Percentiles rank a stretch among this genome's conserved stretches.
phyloP scores from a whole-genome alignment of 92 coral and sea anemone genomes.

The Epizoanthus rinbou region DNA sequence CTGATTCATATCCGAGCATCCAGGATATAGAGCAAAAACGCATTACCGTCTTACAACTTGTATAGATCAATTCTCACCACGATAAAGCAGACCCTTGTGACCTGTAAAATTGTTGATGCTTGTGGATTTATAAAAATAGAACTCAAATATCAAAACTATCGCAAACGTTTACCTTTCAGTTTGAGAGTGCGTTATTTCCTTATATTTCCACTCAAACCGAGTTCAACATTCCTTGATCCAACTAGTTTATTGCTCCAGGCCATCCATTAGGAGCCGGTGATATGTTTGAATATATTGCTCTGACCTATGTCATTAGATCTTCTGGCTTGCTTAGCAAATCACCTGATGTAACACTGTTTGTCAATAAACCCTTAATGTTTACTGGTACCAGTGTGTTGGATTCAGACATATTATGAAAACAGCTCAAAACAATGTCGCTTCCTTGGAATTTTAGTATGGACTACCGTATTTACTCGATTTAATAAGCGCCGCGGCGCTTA shows the following conservation, averaged over 20 bases:
- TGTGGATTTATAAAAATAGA: neutral
- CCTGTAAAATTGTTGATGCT: slow-evolving; percentile 41
- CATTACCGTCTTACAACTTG: neutral
- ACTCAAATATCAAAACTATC: slow-evolving; percentile 13
- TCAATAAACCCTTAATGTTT: neutral
- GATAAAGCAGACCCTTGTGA: neutral
- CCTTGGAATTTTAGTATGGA: too few species aligned
- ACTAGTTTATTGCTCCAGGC: neutral
- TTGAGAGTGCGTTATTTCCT: neutral
- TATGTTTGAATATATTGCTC: neutral
- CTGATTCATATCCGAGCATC: neutral
- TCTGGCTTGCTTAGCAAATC: neutral
- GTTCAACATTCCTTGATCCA: neutral
- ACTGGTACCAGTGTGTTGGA: slow-evolving; percentile 3
- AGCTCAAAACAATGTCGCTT: too few species aligned
- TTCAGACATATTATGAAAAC: too few species aligned
- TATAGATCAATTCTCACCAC: neutral
- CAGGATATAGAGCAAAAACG: neutral
- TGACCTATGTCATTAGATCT: neutral
- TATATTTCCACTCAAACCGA: neutral
- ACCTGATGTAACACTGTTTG: slow-evolving; percentile 8
- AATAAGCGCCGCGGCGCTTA: too few species aligned
- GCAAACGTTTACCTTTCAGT: slow-evolving; percentile 26
- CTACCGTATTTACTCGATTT: too few species aligned
- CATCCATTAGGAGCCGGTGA: neutral